Conservation (phyloP, 2,888 invertebrate genomes). For the Campaea margaritaria region DNA sequence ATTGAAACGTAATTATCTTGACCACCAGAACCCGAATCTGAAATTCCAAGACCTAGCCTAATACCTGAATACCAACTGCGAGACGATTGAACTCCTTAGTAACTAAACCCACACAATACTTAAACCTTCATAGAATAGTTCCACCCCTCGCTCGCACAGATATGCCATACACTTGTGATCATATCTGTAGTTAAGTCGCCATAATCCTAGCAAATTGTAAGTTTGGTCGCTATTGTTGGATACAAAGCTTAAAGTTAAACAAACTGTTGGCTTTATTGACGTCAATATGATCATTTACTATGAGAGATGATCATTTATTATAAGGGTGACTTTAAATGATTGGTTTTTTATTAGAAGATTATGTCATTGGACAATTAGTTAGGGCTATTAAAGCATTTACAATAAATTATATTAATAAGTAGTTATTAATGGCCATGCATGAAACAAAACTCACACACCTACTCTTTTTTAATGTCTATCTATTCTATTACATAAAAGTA, state of each 20-base stretch:
- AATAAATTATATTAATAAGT: no score
- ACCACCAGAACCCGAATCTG: background rate
- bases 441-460: no score
- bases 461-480: no score
- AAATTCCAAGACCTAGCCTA: background rate
- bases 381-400: no score
- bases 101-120: background rate
- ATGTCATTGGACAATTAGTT: background rate
- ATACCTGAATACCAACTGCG: background rate
- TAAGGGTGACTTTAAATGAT: background rate
- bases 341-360: background rate
- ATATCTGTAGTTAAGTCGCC: background rate
- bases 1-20: background rate
- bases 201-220: slow-evolving; percentile 4
- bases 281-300: background rate
- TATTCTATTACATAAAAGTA: no score
- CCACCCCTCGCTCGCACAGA: background rate
- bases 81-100: slow-evolving; percentile 4
- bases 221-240: background rate
- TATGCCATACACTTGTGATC: background rate
- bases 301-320: background rate
- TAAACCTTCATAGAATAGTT: background rate
- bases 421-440: background rate
- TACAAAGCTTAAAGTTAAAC: background rate
- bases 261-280: background rate